Evolutionary conservation across 2,797 vertebrate genomes (phyloP), one percentile per base, ranked within the genome.

Genomic region (Gobio occitaniae): DNA sequence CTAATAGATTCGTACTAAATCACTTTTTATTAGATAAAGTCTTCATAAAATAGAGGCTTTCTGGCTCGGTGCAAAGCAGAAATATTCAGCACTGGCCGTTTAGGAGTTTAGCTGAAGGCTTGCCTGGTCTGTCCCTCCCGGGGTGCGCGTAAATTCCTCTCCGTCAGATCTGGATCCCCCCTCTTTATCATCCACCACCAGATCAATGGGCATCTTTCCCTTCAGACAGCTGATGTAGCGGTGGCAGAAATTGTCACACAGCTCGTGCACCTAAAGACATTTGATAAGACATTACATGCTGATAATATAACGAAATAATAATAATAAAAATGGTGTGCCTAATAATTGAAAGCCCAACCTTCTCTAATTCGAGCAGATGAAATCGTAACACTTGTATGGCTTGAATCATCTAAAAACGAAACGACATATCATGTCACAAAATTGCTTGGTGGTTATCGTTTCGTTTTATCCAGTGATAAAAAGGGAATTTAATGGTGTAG

Each of bases 161-260:
- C 95, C 97, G 94, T 98, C 97, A 83, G 96, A 98, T 88, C 97
- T 98, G 91, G 96, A 96, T 87, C 95, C 96, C 78, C 96, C 96
- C 90, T 98, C 97, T 92, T 96, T 93, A 92, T 98, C 97, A 86
- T 98, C 97, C 89, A 97, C 97, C 80, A 98, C 97, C 95, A 98
- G 94, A 93, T 99, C 97, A 84, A 98, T 97, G 59, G 97, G 97
- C 97, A 98, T 98, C 92, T 99, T 99, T 82, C 97, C 97, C 93
- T 97, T 99, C 94, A 99, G 96, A 93, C 97, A 99, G 95, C 97
- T 98, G 95, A 98, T 98, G 94, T 99, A 98, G 89, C 97, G 97
- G 93, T 97, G 97, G 91, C 97, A 98, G 95, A 98, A 98, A 96
- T 98, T 98, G 95, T 98, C 97, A 90, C 97, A 99, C 84, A 98